phyloP scores from a whole-genome alignment of 2,888 invertebrate species.

The Platycheirus rosarum region DNA sequence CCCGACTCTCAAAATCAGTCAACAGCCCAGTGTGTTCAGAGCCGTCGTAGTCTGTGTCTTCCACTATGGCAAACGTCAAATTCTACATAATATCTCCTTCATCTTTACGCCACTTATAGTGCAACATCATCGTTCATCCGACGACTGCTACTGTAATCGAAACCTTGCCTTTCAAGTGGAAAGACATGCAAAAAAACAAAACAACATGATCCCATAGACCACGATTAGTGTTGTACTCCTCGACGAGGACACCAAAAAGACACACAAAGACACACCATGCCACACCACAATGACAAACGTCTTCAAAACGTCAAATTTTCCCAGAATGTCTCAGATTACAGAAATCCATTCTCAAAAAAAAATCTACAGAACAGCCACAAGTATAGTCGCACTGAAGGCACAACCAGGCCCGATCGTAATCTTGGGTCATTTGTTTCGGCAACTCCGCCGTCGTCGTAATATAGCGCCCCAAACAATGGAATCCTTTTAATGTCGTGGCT shows the following conservation, averaged over 20 bases:
- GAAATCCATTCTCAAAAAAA: constrained; percentile 50
- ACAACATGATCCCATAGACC: constrained; percentile 65
- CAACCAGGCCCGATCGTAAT: constrained; percentile 61
- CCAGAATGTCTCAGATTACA: constrained; percentile 75
- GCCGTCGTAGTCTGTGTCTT: background rate
- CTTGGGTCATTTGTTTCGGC: constrained; percentile 73
- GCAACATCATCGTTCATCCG: constrained; percentile 35
- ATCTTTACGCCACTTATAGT: constrained; percentile 67
- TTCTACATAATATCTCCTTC: constrained; percentile 38
- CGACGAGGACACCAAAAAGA: constrained; percentile 62
- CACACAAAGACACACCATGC: constrained; percentile 57
- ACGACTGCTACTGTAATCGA: constrained; percentile 61
- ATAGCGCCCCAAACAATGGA: constrained; percentile 75
- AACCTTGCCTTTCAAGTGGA: constrained; percentile 70
- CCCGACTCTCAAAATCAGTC: constrained; percentile 49
- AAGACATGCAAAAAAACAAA: constrained; percentile 6
- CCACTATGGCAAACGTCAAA: constrained; percentile 35
- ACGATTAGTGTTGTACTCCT: constrained; percentile 63
- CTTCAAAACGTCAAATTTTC: constrained; percentile 74
- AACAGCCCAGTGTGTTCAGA: background rate
- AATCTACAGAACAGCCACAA: constrained; percentile 14
- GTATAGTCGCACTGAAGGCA: background rate
- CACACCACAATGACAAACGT: constrained; percentile 71
- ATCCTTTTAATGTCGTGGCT: constrained; percentile 76
- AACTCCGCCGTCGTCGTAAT: constrained; percentile 7